Evolutionary conservation across 2,113 vertebrate species (phyloP).

Genomic region (Cercocebus atys): DNA sequence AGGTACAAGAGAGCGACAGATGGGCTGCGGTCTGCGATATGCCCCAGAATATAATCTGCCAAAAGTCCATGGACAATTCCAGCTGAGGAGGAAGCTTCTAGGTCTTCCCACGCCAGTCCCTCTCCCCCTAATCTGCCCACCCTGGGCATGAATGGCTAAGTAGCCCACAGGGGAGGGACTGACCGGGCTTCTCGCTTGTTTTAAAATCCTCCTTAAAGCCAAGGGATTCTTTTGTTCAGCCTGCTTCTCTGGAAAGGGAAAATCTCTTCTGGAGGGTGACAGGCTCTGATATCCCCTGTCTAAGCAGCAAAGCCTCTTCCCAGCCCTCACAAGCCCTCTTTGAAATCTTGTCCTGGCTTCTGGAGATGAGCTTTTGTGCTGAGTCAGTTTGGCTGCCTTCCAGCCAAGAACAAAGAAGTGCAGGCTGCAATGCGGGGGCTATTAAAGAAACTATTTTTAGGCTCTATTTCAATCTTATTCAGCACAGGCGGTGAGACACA

Average conservation of each 20-base stretch:
- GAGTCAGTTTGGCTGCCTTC: constrained; percentile 81
- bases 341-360: neutral
- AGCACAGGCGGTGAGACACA: constrained; percentile 32
- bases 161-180: neutral
- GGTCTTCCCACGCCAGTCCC: neutral
- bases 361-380: constrained; percentile 67
- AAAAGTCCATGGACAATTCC: neutral
- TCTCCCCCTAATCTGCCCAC: neutral
- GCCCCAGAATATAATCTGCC: neutral
- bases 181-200: neutral
- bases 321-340: neutral
- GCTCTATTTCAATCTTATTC: constrained; percentile 23
- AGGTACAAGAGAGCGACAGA: neutral
- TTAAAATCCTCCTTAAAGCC: neutral
- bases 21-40: neutral
- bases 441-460: constrained; percentile 85
- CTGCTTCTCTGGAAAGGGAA: neutral
- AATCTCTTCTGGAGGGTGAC: neutral
- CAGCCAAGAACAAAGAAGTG: constrained; percentile 69
- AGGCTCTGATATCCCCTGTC: neutral
- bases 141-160: neutral
- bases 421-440: constrained; percentile 77
- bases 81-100: neutral
- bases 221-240: constrained; percentile 6
- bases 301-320: neutral